Base-by-base conservation (phyloP, 2,113 vertebrate genomes). In the Ochotona princeps region DNA sequence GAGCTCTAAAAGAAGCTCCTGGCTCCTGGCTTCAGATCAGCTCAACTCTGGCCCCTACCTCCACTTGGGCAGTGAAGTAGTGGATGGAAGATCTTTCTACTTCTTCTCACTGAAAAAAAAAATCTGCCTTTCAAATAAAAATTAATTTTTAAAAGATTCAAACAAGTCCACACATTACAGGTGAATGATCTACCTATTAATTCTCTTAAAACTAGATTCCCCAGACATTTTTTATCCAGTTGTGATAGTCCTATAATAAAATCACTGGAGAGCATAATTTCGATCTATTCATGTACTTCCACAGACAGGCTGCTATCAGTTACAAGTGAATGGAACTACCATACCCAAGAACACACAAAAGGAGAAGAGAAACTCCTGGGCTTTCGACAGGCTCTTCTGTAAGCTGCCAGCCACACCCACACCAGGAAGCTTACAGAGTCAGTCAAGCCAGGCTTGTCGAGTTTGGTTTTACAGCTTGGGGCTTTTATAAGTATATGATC, bases 151-250 rank as follows among this genome's bases (percentile, higher is more conserved):
- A 44, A 44, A 60, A 8, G 35, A 84, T 72, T 11, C 79, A 81
- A 83, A 88, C n/a, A 67, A 70, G n/a, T 79, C 32, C 32, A 60
- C 20, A 32, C 7, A 57, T 4, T 78, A 2, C n/a, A 28, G 38
- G 35, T 86, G 28, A 15, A 86, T 78, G 23, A 35, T 35, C 63
- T 25, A 67, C 47, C 63, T 90, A 87, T 87, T 65, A 69, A 47
- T 49, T 89, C 20, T 90, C 76, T 66, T 90, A 54, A 87, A 83
- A 90, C 26, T 74, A 67, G 75, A 92, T 79, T 94, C 13, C 61
- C 35, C 13, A 72, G 49, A 94, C 23, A 17, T 44, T 83, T 89
- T 86, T 18, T 21, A 84, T 8, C 9, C 38, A 83, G 23, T 1
- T 90, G 38, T 44, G 74, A 81, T 60, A 25, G 75, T 63, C 28